A percentile compares a stretch with the other conserved stretches of the same genome.
Evolutionary conservation across 2,888 invertebrate species (phyloP).

Genomic region (Oscheius sp.): DNA sequence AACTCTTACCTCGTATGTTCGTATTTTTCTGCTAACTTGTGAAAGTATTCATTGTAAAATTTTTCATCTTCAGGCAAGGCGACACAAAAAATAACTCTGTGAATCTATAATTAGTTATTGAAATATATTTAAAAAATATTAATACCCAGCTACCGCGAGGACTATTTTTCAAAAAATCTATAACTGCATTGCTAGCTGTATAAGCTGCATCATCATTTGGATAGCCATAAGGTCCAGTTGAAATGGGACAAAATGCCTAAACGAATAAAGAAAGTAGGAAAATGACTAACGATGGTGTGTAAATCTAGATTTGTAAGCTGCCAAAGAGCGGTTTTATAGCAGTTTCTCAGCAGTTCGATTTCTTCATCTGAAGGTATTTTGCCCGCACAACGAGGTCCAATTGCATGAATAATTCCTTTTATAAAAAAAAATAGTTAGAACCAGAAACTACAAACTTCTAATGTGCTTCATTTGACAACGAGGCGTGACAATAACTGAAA

Average conservation of each 20-base stretch:
- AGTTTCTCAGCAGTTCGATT: slow-evolving; percentile 77
- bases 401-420: slow-evolving; percentile 86
- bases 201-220: slow-evolving; percentile 81
- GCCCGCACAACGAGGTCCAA: slow-evolving; percentile 78
- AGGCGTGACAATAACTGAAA: slow-evolving; percentile 78
- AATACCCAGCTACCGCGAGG: no score
- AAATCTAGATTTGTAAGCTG: no score
- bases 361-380: slow-evolving; percentile 73
- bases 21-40: slow-evolving; percentile 9
- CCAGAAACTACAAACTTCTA: slow-evolving; percentile 77
- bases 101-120: slow-evolving; percentile 35
- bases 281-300: no score
- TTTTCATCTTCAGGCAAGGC: slow-evolving; percentile 40
- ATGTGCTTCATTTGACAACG: slow-evolving; percentile 80
- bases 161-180: neutral
- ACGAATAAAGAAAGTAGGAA: no score
- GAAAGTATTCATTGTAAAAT: slow-evolving; percentile 36
- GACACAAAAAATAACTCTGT: slow-evolving; percentile 43
- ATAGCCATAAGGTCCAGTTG: slow-evolving; percentile 90
- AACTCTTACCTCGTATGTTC: neutral
- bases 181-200: slow-evolving; percentile 36
- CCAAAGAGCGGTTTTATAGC: slow-evolving; percentile 79
- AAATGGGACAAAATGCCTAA: slow-evolving; percentile 85
- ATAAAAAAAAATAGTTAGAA: slow-evolving; percentile 69
- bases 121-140: no score